These are phyloP conservation scores for Alviniconcha marisindica DNA, from an alignment of 1,140 invertebrate genomes.

Conservation along the genomic window DNA sequence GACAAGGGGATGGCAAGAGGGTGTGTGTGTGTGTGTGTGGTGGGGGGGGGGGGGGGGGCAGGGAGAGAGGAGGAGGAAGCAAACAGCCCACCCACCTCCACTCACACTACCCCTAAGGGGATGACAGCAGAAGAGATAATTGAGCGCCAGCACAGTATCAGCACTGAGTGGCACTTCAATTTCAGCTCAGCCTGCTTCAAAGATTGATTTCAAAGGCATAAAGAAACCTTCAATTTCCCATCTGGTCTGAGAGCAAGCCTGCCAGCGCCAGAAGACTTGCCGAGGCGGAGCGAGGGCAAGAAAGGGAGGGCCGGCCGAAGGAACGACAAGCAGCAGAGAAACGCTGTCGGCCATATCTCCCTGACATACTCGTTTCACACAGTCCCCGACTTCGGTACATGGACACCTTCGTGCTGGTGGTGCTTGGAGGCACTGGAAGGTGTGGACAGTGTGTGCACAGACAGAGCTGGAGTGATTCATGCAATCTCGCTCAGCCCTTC, in stretches of 20 bases:
- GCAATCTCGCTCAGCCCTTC: no score
- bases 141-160: conserved; percentile 13
- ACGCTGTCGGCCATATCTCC: not conserved
- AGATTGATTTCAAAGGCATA: conserved; percentile 35
- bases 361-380: no score
- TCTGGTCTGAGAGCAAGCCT: conserved; percentile 19
- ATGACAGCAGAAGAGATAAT: conserved; percentile 18
- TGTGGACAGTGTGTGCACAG: no score
- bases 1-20: not conserved
- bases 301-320: not conserved
- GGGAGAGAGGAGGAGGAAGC: not conserved
- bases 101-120: not conserved
- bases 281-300: not conserved
- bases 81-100: not conserved
- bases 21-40: not conserved
- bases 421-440: no score
- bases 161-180: conserved; percentile 33
- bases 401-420: no score
- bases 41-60: not conserved
- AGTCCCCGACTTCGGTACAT: no score
- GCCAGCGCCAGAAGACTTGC: not conserved
- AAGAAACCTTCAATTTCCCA: conserved; percentile 36
- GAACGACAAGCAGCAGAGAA: not conserved
- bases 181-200: conserved; percentile 30
- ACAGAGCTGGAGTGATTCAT: no score